Conservation (phyloP, 2,113 vertebrate genomes). For the Cyphomyrus discorhynchus region DNA sequence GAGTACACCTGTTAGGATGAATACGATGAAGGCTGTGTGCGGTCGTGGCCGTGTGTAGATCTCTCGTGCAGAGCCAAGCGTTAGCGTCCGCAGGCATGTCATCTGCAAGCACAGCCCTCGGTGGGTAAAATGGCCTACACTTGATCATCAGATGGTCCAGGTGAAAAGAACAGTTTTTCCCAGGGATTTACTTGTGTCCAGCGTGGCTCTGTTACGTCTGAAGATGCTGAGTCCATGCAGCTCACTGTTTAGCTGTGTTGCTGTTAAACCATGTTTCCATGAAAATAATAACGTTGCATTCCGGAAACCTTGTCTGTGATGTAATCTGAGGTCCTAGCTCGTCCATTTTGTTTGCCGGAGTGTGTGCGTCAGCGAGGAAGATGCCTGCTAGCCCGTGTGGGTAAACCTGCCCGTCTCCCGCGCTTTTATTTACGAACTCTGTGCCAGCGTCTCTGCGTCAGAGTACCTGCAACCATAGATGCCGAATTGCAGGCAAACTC, state of each 20-base stretch:
- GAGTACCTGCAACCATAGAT: not conserved
- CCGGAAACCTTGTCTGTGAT: not conserved
- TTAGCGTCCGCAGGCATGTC: not conserved
- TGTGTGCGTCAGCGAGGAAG: not conserved
- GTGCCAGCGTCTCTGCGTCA: not conserved
- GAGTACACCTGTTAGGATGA: not conserved
- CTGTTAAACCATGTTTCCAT: not conserved
- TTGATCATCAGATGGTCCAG: not conserved
- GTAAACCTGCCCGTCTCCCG: not conserved
- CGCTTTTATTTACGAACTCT: not conserved
- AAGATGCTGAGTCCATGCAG: not conserved
- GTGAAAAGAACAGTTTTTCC: not conserved
- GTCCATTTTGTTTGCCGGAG: not conserved
- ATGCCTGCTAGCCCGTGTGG: not conserved
- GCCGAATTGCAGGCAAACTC: not conserved
- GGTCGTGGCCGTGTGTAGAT: not conserved
- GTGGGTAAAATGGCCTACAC: not conserved
- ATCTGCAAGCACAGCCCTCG: not conserved
- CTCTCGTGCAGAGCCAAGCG: not conserved
- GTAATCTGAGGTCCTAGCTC: not conserved
- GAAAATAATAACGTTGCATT: not conserved
- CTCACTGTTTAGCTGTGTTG: not conserved
- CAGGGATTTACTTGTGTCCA: not conserved
- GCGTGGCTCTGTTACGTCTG: not conserved
- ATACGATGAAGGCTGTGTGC: not conserved